These are phyloP conservation scores for Naja naja DNA, from an alignment of 2,113 vertebrate species.

Conservation along the genomic window DNA sequence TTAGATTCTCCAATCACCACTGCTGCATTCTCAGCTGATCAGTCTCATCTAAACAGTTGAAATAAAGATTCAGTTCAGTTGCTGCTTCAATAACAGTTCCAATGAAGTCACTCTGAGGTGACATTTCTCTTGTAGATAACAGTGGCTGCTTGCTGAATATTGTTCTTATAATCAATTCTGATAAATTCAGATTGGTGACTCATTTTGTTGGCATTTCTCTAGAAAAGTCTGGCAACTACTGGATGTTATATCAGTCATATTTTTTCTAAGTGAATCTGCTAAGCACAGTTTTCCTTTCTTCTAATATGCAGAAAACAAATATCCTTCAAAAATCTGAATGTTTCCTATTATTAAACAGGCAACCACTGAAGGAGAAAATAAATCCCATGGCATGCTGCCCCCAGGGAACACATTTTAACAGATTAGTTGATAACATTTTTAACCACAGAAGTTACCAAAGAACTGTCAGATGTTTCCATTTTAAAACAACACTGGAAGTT, in stretches of 20 bases:
- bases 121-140: neutral
- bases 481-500: neutral
- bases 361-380: neutral
- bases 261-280: neutral
- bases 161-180: neutral
- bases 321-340: constrained; percentile 10
- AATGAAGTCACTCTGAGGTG: neutral
- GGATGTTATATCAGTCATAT: neutral
- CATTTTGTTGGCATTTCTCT: neutral
- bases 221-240: neutral
- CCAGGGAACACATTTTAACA: neutral
- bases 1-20: neutral
- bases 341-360: neutral
- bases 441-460: neutral
- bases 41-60: neutral
- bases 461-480: constrained; percentile 4
- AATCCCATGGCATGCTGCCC: neutral
- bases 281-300: neutral
- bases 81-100: neutral
- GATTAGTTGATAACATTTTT: constrained; percentile 13
- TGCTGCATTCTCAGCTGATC: neutral
- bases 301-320: neutral
- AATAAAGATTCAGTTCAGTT: neutral
- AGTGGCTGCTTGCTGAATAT: neutral
- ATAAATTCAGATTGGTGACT: neutral